Evolutionary conservation across 2,888 invertebrate species (phyloP), one percentile per base, ranked within the genome.

Genomic region (Philhelius pedissequus): DNA sequence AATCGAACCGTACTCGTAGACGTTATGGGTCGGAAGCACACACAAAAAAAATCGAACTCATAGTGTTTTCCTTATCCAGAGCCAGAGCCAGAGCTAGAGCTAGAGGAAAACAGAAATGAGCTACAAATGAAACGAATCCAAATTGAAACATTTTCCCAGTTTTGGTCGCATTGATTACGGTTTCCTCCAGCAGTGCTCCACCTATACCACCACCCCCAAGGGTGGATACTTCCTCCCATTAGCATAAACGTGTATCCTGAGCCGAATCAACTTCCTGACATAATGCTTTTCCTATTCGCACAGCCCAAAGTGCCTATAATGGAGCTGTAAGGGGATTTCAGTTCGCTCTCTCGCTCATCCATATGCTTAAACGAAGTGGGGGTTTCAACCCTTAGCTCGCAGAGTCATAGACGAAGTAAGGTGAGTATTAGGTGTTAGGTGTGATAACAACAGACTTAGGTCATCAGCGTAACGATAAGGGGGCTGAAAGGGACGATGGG

Each of bases 61-160:
- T 66, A 27, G 40, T 62, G 71, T 56, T 80, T 84, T 80, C 71
- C 54, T 84, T 76, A 60, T 66, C 40, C 71, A 50, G 76, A 62
- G 62, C 43, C 43, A 30, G 27, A 5, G 18, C 40, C 71, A 50
- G 76, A 62, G 62, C 43, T 30, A 30, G 27, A 5, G 18, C 54
- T 18, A 52, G 18, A 76, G 84, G 54, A 64, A 80, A 80, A 71
- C 54, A 84, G 68, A 71, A 84, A 76, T 84, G 84, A 84, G 70
- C 75, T 68, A 56, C 80, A 32, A 56, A 73, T 73, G 77, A 77
- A 83, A 80, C 84, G 80, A 76, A 80, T 76, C 80, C 80, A 84
- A 84, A 84, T 84, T 80, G 84, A 80, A 84, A 84, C 84, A 79
- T 80, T 84, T 84, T 84, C 52, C 79, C 84, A 71, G 75, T 70